Evolutionary conservation across 2,797 vertebrate genomes (phyloP).

Genomic region (Microctenopoma steveboyesi): DNA sequence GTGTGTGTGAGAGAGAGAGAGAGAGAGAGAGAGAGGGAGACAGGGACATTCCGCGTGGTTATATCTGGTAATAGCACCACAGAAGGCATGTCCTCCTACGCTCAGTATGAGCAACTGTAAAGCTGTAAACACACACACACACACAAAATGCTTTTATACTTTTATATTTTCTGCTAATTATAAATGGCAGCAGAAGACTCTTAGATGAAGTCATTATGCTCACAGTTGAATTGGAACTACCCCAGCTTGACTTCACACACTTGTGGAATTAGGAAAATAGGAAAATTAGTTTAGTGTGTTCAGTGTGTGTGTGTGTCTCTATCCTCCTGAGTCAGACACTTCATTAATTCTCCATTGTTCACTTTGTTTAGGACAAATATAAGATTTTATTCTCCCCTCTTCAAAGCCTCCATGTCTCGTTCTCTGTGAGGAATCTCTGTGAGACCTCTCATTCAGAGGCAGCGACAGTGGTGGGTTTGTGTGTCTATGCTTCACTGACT

Average conservation of each 20-base stretch:
- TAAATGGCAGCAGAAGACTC: conserved; percentile 23
- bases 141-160: conserved; percentile 33
- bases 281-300: neutral
- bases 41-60: conserved; percentile 56
- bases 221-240: conserved; percentile 37
- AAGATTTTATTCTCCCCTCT: conserved; percentile 48
- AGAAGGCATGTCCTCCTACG: conserved; percentile 81
- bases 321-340: conserved; percentile 20
- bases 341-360: conserved; percentile 57
- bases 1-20: conserved; percentile 16
- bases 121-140: conserved; percentile 28
- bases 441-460: conserved; percentile 69
- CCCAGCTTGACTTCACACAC: conserved; percentile 21
- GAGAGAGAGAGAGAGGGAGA: conserved; percentile 32
- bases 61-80: conserved; percentile 79
- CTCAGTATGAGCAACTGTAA: conserved; percentile 75
- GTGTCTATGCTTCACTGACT: conserved; percentile 62
- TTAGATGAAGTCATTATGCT: conserved; percentile 45
- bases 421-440: conserved; percentile 63
- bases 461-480: conserved; percentile 72
- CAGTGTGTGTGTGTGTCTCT: conserved; percentile 11
- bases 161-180: conserved; percentile 48
- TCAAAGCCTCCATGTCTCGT: conserved; percentile 65
- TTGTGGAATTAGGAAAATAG: conserved; percentile 17
- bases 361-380: conserved; percentile 54